These are phyloP conservation scores for Ormyrus rosae DNA, from an alignment of 2,888 invertebrate species.

Conservation along the genomic window DNA sequence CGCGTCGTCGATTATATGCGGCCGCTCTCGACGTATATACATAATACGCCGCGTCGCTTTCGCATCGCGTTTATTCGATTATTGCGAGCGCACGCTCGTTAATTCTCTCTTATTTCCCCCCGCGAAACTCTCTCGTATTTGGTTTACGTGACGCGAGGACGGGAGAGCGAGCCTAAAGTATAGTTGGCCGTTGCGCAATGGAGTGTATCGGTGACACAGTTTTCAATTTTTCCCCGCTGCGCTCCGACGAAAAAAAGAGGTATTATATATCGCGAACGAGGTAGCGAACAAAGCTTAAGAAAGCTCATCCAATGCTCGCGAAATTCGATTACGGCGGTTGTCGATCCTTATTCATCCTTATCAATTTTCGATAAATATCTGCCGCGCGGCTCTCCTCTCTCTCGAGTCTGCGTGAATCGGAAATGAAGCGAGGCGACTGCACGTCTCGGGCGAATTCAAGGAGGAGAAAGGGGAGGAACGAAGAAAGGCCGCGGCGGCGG, in stretches of 20 bases:
- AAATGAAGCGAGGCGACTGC: constrained; percentile 2
- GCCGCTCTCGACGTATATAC: background rate
- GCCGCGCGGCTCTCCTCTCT: background rate
- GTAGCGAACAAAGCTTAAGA: too few species aligned
- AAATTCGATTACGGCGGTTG: too few species aligned
- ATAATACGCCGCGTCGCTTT: constrained; percentile 16
- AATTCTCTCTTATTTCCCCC: background rate
- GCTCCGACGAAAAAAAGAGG: too few species aligned
- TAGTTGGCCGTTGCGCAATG: too few species aligned
- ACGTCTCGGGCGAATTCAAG: background rate
- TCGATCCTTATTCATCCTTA: too few species aligned
- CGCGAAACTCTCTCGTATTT: too few species aligned
- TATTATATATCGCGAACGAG: too few species aligned
- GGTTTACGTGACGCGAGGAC: too few species aligned
- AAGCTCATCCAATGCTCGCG: too few species aligned
- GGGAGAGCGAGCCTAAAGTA: too few species aligned
- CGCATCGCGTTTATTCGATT: constrained; percentile 41
- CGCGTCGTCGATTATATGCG: constrained; percentile 48
- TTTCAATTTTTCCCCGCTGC: too few species aligned
- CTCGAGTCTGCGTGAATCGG: background rate
- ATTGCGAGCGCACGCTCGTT: constrained; percentile 12
- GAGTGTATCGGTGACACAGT: too few species aligned
- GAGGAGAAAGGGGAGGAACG: constrained; percentile 7
- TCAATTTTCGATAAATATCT: background rate
- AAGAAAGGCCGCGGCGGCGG: background rate